A percentile compares a stretch with the other conserved stretches of the same genome.
phyloP scores from a whole-genome alignment of 2,113 vertebrate genomes.

The Paedocypris sp. region DNA sequence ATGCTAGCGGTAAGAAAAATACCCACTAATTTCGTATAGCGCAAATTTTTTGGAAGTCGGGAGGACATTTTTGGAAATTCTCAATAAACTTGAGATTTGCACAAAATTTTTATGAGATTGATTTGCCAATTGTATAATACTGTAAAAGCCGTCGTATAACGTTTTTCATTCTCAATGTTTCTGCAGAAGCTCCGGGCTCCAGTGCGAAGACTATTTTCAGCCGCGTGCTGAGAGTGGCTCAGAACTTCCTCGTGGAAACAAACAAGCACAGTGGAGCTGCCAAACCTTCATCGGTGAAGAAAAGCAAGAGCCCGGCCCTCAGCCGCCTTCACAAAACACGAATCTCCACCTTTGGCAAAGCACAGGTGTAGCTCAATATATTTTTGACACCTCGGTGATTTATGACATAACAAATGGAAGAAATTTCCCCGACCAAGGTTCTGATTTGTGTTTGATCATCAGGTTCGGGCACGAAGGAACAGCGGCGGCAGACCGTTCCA shows the following conservation, averaged over 20 bases:
- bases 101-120: too few species aligned
- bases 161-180: background rate
- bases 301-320: slow-evolving; percentile 4
- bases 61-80: too few species aligned
- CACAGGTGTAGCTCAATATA: slow-evolving; percentile 38
- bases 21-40: too few species aligned
- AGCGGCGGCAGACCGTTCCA: slow-evolving; percentile 35
- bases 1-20: too few species aligned
- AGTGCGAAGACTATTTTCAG: slow-evolving; percentile 38
- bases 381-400: background rate
- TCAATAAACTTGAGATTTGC: too few species aligned
- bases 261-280: slow-evolving; percentile 17
- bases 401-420: too few species aligned
- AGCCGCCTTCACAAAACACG: slow-evolving; percentile 19
- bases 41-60: too few species aligned
- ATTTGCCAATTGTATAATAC: too few species aligned
- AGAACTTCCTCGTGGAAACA: slow-evolving; percentile 44
- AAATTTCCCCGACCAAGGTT: too few species aligned
- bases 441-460: slow-evolving; percentile 19
- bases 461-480: slow-evolving; percentile 35
- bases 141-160: too few species aligned
- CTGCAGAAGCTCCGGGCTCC: slow-evolving; percentile 24
- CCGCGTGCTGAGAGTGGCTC: slow-evolving; percentile 43
- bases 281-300: slow-evolving; percentile 26
- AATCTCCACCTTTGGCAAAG: slow-evolving; percentile 32